Base-by-base conservation (phyloP, 2,113 vertebrate species). In the Felis chaus region DNA sequence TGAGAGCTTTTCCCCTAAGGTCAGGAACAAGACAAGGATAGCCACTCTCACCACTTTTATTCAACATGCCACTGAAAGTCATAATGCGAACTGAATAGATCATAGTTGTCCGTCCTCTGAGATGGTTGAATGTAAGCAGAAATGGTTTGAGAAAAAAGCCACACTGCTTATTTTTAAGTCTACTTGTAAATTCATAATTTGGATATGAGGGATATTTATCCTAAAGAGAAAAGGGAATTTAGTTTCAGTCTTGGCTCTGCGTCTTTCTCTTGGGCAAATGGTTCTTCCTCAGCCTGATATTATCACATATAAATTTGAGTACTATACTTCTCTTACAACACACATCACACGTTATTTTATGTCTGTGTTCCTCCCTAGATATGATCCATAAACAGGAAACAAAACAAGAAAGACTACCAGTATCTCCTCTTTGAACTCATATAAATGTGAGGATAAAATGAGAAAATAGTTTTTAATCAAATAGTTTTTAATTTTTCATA, bases 381-480 rank as follows among this genome's bases (percentile, higher is more conserved):
- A 65, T 74, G 31, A 48, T 36, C 36, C 45, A n/a, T 90, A 90
- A 84, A 48, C 14, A 66, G 45, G 41, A 83, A 74, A 66, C 53
- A 81, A 80, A 61, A 33, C 33, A 90, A 95, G 50, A 90, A 74
- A 41, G n/a, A 66, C 36, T 76, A 41, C 5, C n/a, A 78, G 10
- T 55, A 25, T 57, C 39, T 87, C 63, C 36, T 94, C 65, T 45
- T 79, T 36, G 19, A 63, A 73, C 57, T 91, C 69, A 79, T 45
- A 69, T n/a, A 88, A 82, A 93, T 93, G 33, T 68, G 57, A 89
- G 48, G 21, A 84, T 78, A 91, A 95, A 91, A 78, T 68, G 68
- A 69, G 71, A 76, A 83, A 63, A 89, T 65, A 57, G 18, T 53
- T 80, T 92, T 68, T 76, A 63, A 53, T 91, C 45, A 53, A 50